Conservation (phyloP, 2,888 invertebrate species). For the Serripes groenlandicus region DNA sequence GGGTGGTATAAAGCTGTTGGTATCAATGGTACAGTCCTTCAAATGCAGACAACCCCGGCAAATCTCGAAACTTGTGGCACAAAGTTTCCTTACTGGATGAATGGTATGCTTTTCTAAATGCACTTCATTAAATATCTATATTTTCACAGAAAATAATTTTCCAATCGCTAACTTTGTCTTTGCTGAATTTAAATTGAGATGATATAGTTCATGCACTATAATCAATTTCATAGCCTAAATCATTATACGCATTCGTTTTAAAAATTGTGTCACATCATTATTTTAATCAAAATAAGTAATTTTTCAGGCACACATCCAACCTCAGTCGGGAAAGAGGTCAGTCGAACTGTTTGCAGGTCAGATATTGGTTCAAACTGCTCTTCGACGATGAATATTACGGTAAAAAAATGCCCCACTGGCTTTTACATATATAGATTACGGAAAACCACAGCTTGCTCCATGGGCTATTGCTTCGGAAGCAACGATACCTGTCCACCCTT, state of each 20-base stretch:
- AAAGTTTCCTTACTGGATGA: constrained; percentile 4
- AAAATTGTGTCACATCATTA: neutral
- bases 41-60: neutral
- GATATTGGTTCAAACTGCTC: neutral
- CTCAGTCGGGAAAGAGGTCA: neutral
- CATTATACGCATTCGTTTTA: too few species aligned
- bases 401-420: neutral
- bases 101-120: neutral
- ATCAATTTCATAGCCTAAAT: too few species aligned
- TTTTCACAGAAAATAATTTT: neutral
- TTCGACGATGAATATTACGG: neutral
- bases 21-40: neutral
- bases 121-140: neutral
- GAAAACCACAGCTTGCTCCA: neutral
- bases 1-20: constrained; percentile 7
- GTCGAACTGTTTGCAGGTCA: neutral
- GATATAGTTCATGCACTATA: too few species aligned
- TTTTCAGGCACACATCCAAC: neutral
- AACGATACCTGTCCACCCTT: neutral
- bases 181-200: too few species aligned
- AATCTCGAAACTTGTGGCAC: neutral
- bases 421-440: constrained; percentile 3
- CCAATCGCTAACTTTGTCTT: too few species aligned
- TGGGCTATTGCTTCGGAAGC: neutral
- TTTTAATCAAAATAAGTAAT: neutral